Percentiles rank a stretch among this genome's conserved stretches.
Conservation (phyloP, 2,113 vertebrate species). For the Stigmatopora argus region DNA sequence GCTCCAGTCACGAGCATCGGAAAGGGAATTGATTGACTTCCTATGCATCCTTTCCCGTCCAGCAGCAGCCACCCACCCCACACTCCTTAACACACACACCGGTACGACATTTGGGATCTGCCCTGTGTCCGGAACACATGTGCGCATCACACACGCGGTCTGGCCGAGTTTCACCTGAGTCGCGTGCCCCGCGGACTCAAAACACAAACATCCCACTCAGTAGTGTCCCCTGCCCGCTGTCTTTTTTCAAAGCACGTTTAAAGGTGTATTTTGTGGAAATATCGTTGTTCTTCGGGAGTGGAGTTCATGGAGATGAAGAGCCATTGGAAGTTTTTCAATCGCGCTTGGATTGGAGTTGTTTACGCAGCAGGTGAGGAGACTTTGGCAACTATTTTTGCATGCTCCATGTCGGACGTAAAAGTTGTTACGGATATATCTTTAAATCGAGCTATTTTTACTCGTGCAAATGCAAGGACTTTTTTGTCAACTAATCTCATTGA, state of each 20-base stretch:
- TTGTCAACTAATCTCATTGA: constrained; percentile 1
- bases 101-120: constrained; percentile 28
- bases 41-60: constrained; percentile 61
- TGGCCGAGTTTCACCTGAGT: constrained; percentile 62
- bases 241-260: no score
- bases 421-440: background rate
- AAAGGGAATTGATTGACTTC: constrained; percentile 78
- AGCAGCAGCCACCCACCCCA: background rate
- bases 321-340: constrained; percentile 75
- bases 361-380: constrained; percentile 79
- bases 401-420: constrained; percentile 9
- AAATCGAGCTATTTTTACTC: background rate
- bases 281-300: constrained; percentile 22
- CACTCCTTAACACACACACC: background rate
- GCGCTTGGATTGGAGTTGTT: constrained; percentile 81
- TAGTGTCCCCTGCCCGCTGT: constrained; percentile 8
- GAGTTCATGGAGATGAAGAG: constrained; percentile 82
- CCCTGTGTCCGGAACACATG: constrained; percentile 25
- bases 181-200: constrained; percentile 37
- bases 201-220: constrained; percentile 14
- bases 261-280: constrained; percentile 20
- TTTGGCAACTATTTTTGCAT: constrained; percentile 23
- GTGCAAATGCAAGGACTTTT: no score
- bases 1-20: constrained; percentile 69
- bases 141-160: constrained; percentile 25